A percentile compares a stretch with the other conserved stretches of the same genome.
Evolutionary conservation across 2,888 invertebrate species (phyloP).

Genomic region (Arctia plantaginis): DNA sequence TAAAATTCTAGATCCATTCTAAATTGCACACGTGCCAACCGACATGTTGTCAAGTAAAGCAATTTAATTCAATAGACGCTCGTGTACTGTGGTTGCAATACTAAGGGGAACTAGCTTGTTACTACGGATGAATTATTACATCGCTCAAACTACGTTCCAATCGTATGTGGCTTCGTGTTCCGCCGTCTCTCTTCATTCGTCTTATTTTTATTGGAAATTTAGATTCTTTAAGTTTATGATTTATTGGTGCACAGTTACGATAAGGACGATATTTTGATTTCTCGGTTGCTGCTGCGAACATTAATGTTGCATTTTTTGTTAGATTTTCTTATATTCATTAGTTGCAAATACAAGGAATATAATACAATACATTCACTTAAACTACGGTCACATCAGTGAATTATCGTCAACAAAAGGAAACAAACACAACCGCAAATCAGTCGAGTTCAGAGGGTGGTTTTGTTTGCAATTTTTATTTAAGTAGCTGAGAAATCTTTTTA

Average conservation of each 20-base stretch:
- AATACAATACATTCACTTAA: too few species aligned
- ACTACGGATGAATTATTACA: constrained; percentile 24
- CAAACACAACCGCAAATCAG: not conserved
- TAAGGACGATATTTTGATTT: too few species aligned
- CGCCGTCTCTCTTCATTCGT: not conserved
- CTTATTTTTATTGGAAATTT: not conserved
- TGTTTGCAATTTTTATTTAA: not conserved
- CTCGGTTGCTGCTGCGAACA: too few species aligned
- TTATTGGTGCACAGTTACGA: too few species aligned
- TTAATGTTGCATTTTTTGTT: too few species aligned
- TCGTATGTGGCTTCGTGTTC: constrained; percentile 9
- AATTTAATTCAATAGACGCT: constrained; percentile 20
- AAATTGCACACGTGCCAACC: constrained; percentile 6
- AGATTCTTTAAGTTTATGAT: not conserved
- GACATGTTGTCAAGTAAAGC: constrained; percentile 17
- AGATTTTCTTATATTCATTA: too few species aligned
- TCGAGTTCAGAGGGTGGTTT: not conserved
- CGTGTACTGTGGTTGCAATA: constrained; percentile 10
- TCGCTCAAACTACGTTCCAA: constrained; percentile 14
- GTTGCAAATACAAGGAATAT: too few species aligned
- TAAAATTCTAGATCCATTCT: not conserved
- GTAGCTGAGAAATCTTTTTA: not conserved
- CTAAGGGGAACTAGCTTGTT: constrained; percentile 21
- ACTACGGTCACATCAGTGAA: too few species aligned
- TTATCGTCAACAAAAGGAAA: too few species aligned